Base-by-base conservation (phyloP, 2,888 invertebrate genomes). In the Allygus modestus region DNA sequence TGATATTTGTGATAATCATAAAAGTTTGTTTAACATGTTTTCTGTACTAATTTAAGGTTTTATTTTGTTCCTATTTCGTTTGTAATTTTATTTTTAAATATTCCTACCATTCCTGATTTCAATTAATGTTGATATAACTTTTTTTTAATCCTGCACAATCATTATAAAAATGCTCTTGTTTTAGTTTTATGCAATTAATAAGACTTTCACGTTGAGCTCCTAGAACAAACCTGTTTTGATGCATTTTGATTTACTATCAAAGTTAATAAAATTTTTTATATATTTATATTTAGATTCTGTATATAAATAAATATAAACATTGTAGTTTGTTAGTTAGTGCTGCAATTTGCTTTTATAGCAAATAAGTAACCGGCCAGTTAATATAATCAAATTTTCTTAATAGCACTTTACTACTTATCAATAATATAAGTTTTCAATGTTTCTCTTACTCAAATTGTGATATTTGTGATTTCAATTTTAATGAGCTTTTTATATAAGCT, bases 391-490 rank as follows among this genome's bases (percentile, higher is more conserved):
- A 73, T 17, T 37, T n/a, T n/a, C n/a, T n/a, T n/a, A n/a, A n/a
- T 26, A 37, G 12, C 73, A 33, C 41, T 41, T 43, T 73, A 41
- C 73, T 73, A 73, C 73, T 73, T 33, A 33, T 31, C 28, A 61
- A 61, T 69, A 31, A 31, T 41, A n/a, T 41, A 11, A 43, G 26
- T 5, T 28, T 77, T 20, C 5, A 77, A 20, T 26, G 33, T 46
- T 77, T 41, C 75, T 41, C 75, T 73, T 77, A 79, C 58, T 79
- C 58, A 58, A 79, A 54, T 54, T 79, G 79, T 79, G 79, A 79
- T 79, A 79, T 37, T 79, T 79, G 79, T 79, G 79, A 79, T 79
- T 79, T 79, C 41, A 46, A 79, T 77, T 54, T 54, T 79, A 46
- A 51, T n/a, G 9, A 77, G 33, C 26, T 28, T 54, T 51, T 54